phyloP scores from a whole-genome alignment of 2,888 invertebrate species.

The Eristalinus sepulchralis region DNA sequence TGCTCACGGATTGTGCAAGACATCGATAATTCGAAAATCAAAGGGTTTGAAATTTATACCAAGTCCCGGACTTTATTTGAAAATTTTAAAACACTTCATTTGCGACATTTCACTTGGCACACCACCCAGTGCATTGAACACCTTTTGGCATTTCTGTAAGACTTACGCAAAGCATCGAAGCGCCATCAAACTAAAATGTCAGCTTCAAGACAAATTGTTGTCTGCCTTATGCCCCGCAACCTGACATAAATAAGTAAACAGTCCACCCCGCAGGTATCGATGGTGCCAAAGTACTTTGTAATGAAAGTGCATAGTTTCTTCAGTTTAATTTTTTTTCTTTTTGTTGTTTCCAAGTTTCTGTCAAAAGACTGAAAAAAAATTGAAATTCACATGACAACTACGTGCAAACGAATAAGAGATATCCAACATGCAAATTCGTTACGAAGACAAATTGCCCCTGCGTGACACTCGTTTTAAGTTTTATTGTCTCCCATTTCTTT shows the following conservation, averaged over 20 bases:
- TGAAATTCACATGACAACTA: neutral
- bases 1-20: too few species aligned
- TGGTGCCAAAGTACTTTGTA: neutral
- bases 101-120: neutral
- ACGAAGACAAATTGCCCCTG: conserved; percentile 9
- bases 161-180: neutral
- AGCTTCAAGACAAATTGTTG: neutral
- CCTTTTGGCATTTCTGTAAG: neutral
- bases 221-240: neutral
- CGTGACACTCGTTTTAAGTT: conserved; percentile 19
- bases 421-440: conserved; percentile 5
- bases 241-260: neutral
- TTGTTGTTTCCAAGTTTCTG: neutral
- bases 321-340: neutral
- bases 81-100: too few species aligned
- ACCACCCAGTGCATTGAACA: neutral
- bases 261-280: neutral
- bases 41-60: too few species aligned
- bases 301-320: neutral
- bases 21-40: too few species aligned
- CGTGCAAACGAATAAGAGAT: neutral
- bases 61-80: neutral
- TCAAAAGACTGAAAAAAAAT: neutral
- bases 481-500: conserved; percentile 2
- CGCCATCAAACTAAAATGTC: neutral